These are phyloP conservation scores for Hyposmocoma kahamanoa DNA, from an alignment of 1,140 invertebrate genomes.

Conservation along the genomic window DNA sequence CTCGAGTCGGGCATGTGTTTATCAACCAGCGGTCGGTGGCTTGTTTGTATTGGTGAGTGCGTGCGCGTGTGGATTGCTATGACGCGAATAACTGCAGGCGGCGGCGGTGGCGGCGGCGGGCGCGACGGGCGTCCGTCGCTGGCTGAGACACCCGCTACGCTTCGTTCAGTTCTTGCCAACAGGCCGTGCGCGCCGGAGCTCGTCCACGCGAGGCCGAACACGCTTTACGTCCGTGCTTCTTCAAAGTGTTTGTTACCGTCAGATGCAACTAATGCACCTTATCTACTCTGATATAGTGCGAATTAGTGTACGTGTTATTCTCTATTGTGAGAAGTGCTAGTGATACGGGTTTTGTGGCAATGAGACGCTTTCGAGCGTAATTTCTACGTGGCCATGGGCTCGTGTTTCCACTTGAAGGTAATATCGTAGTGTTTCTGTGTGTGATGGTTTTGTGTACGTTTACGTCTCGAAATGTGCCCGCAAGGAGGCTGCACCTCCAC, in stretches of 20 bases:
- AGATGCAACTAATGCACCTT: constrained; percentile 47
- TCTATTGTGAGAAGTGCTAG: constrained; percentile 28
- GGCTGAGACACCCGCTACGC: constrained; percentile 22
- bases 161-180: constrained; percentile 45
- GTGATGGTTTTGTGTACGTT: constrained; percentile 38
- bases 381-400: constrained; percentile 59
- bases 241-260: constrained; percentile 23
- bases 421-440: constrained; percentile 38
- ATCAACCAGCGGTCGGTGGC: constrained; percentile 40
- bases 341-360: constrained; percentile 38
- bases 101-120: constrained; percentile 15
- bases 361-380: constrained; percentile 36
- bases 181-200: constrained; percentile 58
- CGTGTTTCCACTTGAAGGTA: constrained; percentile 57
- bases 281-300: constrained; percentile 55
- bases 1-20: constrained; percentile 43
- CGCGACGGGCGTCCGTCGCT: constrained; percentile 15
- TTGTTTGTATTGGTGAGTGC: constrained; percentile 64
- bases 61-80: constrained; percentile 55
- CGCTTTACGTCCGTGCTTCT: constrained; percentile 12
- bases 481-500: constrained; percentile 38
- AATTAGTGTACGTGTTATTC: constrained; percentile 41
- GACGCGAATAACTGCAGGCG: constrained; percentile 61
- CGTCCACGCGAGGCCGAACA: constrained; percentile 47
- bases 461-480: constrained; percentile 32